Evolutionary conservation across 2,888 invertebrate genomes (phyloP), one percentile per base, ranked within the genome.

Genomic region (Adelognathus sp.): DNA sequence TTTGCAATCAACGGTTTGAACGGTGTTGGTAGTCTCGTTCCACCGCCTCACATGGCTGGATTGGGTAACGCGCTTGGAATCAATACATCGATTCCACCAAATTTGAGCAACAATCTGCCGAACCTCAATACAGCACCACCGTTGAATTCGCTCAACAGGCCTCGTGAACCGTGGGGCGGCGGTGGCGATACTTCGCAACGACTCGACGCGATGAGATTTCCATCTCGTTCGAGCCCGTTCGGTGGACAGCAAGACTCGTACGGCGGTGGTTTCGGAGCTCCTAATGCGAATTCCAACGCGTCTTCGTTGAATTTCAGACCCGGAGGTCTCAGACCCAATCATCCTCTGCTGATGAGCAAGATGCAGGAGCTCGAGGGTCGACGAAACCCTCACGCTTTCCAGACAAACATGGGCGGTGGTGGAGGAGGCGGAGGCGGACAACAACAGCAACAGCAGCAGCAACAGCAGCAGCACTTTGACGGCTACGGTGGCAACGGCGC

Each of bases 381-480:
- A 60, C 92, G 94, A 2, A 94, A 94, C 84, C 93, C 94, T 0
- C 93, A 93, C 80, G 93, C 94, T 0, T 93, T 94, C 52, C 90
- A 90, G n/a, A 80, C 89, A 0, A 69, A 75, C n/a, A 74, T 75
- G 27, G 46, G 27, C 11, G 64, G 73, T 44, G n/a, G n/a, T n/a
- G n/a, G n/a, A n/a, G n/a, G n/a, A n/a, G n/a, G n/a, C n/a, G n/a
- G n/a, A n/a, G n/a, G n/a, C n/a, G n/a, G n/a, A n/a, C n/a, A n/a
- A n/a, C n/a, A n/a, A n/a, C n/a, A n/a, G n/a, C n/a, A n/a, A n/a
- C n/a, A n/a, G n/a, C n/a, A n/a, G n/a, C n/a, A n/a, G n/a, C n/a
- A n/a, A n/a, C n/a, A n/a, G n/a, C 64, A 71, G 18, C 66, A 56
- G 24, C 73, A 74, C 46, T 83, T 79, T 52, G 81, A 71, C 46